Evolutionary conservation across 1,140 invertebrate genomes (phyloP), one percentile per base, ranked within the genome.

Genomic region (Apis mellifera): DNA sequence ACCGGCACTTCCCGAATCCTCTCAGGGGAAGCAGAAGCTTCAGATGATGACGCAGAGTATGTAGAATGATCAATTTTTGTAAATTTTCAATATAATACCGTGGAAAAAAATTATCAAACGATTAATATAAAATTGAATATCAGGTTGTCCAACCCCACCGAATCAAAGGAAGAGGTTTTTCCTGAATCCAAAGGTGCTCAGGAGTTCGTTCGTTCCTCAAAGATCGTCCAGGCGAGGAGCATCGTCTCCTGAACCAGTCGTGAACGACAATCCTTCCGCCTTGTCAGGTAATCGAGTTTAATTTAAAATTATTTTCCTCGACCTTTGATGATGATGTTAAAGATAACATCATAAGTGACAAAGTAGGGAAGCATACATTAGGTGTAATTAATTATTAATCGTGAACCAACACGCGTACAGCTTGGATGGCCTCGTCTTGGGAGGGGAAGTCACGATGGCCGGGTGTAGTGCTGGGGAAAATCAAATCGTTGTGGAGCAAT

Each of bases 401-500:
- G 15, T 72, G 50, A 79, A 65, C 80, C 69, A 62, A 74, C 64
- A 52, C 50, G 81, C 79, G 83, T 78, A 71, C 84, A 94, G 93
- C 90, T 66, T 93, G 93, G 93, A 94, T 95, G 89, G 95, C 95
- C 73, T 95, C 95, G 48, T 95, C 94, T 9, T 93, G 95, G 89
- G 95, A 94, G 62, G 95, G 95, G 87, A 94, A 94, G 83, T 94
- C 95, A 73, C 94, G 96, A 86, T 97, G 97, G 96, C 96, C 96
- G 48, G 97, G 96, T 71, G 93, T 97, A 84, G 96, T 97, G 77
- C 95, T 98, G 89, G 97, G 97, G 89, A 98, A 98, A 95, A 98
- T 98, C 92, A 97, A 97, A 90, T 97, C 97, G 17, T 94, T 98
- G 76, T 98, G 97, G 97, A 97, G 95, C 85, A 95, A 95, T 85